phyloP scores from a whole-genome alignment of 1,140 invertebrate genomes.

The Drosophila eugracilis region DNA sequence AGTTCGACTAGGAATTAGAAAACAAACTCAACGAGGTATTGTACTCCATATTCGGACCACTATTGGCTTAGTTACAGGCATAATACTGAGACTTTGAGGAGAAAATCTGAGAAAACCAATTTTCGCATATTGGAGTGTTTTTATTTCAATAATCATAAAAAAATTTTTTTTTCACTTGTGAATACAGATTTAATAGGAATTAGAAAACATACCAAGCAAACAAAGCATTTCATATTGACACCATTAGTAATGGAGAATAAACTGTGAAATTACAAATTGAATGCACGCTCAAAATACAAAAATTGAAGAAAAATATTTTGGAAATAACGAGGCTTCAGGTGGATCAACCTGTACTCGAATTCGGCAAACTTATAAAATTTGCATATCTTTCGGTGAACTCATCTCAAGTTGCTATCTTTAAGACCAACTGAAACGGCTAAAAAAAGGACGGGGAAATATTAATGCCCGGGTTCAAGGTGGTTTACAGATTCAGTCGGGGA shows the following conservation, averaged over 20 bases:
- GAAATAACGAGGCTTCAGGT: constrained; percentile 6
- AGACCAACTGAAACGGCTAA: constrained; percentile 25
- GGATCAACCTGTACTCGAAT: constrained; percentile 22
- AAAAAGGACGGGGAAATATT: constrained; percentile 16
- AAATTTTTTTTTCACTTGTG: too few relatives aligned
- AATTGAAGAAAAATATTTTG: constrained; percentile 20
- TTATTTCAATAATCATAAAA: too few relatives aligned
- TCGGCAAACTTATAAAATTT: constrained; percentile 37
- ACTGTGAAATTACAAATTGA: not conserved
- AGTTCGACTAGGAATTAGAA: too few relatives aligned
- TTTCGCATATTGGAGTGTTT: too few relatives aligned
- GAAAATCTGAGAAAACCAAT: too few relatives aligned
- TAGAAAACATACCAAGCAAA: constrained; percentile 8
- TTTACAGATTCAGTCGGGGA: constrained; percentile 32
- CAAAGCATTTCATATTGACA: too few relatives aligned
- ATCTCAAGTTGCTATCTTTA: not conserved
- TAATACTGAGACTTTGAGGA: too few relatives aligned
- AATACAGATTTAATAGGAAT: too few relatives aligned
- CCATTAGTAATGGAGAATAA: too few relatives aligned
- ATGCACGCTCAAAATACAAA: constrained; percentile 18
- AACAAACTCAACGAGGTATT: too few relatives aligned
- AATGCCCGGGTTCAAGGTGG: constrained; percentile 51
- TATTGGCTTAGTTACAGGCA: too few relatives aligned
- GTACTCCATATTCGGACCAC: too few relatives aligned
- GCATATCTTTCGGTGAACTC: constrained; percentile 28